A percentile compares a stretch with the other conserved stretches of the same genome.
phyloP scores from a whole-genome alignment of 2,888 invertebrate genomes.

The Drosophila dives region DNA sequence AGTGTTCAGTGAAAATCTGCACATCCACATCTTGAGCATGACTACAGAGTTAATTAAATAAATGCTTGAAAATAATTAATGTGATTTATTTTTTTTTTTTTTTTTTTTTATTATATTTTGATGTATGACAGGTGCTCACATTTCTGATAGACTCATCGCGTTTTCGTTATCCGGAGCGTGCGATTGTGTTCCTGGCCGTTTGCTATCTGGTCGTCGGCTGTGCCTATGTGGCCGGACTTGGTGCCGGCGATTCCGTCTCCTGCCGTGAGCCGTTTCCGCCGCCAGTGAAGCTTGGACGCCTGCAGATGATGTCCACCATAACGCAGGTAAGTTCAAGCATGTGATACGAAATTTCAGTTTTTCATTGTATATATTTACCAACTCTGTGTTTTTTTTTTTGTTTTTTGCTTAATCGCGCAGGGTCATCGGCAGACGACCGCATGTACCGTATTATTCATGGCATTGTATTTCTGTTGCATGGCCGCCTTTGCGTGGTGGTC shows the following conservation, averaged over 20 bases:
- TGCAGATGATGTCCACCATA: constrained; percentile 92
- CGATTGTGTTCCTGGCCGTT: constrained; percentile 97
- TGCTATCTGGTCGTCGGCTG: constrained; percentile 98
- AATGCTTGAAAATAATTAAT: constrained; percentile 67
- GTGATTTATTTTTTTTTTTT: constrained; percentile 34
- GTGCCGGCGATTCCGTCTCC: constrained; percentile 92
- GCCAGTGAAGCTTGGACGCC: constrained; percentile 89
- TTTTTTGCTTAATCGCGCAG: constrained; percentile 56
- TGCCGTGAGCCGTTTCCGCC: constrained; percentile 93
- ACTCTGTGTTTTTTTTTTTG: constrained; percentile 4
- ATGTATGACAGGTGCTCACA: constrained; percentile 89
- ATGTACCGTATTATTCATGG: constrained; percentile 98
- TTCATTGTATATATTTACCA: constrained; percentile 48
- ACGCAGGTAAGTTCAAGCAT: constrained; percentile 89
- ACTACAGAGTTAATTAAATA: constrained; percentile 71
- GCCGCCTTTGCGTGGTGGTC: constrained; percentile 99
- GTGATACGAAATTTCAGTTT: constrained; percentile 13
- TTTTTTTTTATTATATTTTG: constrained; percentile 33
- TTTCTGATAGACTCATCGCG: constrained; percentile 97
- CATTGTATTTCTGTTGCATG: constrained; percentile 98
- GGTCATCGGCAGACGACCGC: constrained; percentile 85
- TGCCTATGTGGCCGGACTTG: constrained; percentile 94
- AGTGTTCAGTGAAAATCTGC: constrained; percentile 24
- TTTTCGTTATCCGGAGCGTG: constrained; percentile 98
- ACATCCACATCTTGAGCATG: constrained; percentile 46